Evolutionary conservation across 2,797 vertebrate genomes (phyloP).

Genomic region (Ciconia nigra): DNA sequence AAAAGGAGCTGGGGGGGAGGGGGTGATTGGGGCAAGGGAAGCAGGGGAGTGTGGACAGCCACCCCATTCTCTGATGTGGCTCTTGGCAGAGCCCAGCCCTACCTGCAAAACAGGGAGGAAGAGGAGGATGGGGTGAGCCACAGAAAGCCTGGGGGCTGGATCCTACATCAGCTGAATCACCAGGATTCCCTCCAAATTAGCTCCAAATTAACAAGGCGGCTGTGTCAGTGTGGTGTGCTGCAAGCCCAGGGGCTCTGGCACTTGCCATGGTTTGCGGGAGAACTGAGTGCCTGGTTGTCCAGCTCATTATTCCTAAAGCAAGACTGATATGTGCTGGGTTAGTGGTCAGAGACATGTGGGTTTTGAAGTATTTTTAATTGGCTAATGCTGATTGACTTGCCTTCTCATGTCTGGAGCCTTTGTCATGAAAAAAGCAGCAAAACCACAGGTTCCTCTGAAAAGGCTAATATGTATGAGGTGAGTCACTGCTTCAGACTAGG

Average conservation of each 20-base stretch:
- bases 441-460: background rate
- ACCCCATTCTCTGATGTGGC: rapidly evolving
- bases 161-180: background rate
- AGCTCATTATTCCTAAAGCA: background rate
- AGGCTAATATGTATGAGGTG: rapidly evolving
- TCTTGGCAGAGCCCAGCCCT: background rate
- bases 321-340: background rate
- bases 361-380: background rate
- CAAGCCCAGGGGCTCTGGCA: rapidly evolving
- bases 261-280: background rate
- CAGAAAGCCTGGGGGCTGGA: background rate
- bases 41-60: background rate
- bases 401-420: background rate
- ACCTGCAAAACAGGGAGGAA: background rate
- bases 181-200: background rate
- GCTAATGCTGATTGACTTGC: background rate
- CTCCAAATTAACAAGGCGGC: background rate
- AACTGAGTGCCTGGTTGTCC: rapidly evolving
- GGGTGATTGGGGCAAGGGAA: background rate
- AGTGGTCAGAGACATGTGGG: background rate
- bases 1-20: background rate
- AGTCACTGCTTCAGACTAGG: background rate
- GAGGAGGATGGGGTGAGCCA: background rate
- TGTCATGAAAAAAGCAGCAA: background rate
- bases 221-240: background rate